Conservation (phyloP, 1,140 invertebrate species). For the Caenorhabditis latens region DNA sequence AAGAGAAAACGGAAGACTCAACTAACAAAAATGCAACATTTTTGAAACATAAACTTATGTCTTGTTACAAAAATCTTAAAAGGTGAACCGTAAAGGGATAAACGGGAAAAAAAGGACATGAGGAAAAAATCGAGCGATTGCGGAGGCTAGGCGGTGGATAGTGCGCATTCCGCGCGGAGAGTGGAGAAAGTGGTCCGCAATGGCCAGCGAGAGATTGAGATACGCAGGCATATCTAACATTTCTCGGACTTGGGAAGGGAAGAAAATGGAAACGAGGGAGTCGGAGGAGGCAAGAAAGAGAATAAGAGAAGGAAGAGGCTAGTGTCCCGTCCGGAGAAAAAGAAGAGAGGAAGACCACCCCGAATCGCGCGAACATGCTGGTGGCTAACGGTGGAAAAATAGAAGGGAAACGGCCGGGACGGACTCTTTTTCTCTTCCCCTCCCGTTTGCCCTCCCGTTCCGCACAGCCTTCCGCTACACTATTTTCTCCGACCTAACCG, state of each 20-base stretch:
- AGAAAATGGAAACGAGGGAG: not conserved
- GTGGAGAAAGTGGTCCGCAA: not conserved
- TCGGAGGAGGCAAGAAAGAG: not conserved
- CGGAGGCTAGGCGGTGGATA: not conserved
- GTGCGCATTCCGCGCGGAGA: conserved; percentile 35
- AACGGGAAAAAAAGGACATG: not conserved
- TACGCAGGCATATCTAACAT: conserved; percentile 1
- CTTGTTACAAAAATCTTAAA: conserved; percentile 21
- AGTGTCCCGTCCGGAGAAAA: not conserved
- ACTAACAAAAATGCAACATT: not conserved
- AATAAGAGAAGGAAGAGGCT: conserved; percentile 21
- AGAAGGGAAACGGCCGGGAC: not conserved
- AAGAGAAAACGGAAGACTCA: not conserved
- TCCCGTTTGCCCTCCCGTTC: conserved; percentile 4
- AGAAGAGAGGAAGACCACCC: conserved; percentile 40
- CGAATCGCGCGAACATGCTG: conserved; percentile 48
- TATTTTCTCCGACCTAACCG: conserved; percentile 46
- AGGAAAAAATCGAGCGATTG: conserved; percentile 5
- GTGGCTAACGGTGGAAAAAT: not conserved
- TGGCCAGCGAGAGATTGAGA: not conserved
- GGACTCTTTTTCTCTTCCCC: conserved; percentile 33
- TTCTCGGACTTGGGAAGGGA: conserved; percentile 8
- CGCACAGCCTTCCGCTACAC: conserved; percentile 5
- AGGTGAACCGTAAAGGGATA: conserved; percentile 44
- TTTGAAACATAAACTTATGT: not conserved